A percentile compares a stretch with the other conserved stretches of the same genome.
phyloP scores from a whole-genome alignment of 2,888 invertebrate species.

The Strigamia transsilvanica region DNA sequence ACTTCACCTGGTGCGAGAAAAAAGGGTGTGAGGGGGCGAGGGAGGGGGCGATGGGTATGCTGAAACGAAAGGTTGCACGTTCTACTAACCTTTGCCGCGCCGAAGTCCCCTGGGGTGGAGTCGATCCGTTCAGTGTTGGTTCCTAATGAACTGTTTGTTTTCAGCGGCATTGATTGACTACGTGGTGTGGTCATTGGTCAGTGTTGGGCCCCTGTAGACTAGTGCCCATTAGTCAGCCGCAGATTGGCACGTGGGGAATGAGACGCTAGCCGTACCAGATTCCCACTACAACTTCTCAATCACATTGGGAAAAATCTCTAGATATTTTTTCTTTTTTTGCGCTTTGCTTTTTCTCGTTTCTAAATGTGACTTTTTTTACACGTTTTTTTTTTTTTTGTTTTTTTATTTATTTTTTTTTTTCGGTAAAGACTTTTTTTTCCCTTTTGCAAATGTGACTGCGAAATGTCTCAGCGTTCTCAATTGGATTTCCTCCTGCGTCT shows the following conservation, averaged over 20 bases:
- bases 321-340: background rate
- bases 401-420: background rate
- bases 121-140: slow-evolving; percentile 51
- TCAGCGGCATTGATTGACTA: slow-evolving; percentile 54
- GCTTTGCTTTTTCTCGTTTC: slow-evolving; percentile 34
- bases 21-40: slow-evolving; percentile 2
- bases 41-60: background rate
- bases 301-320: slow-evolving; percentile 39
- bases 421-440: slow-evolving; percentile 3
- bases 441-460: slow-evolving; percentile 44
- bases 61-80: slow-evolving; percentile 4
- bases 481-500: slow-evolving; percentile 48
- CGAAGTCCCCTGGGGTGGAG: slow-evolving; percentile 50
- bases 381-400: background rate
- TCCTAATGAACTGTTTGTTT: slow-evolving; percentile 54
- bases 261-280: slow-evolving; percentile 42
- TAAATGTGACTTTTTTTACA: slow-evolving; percentile 45
- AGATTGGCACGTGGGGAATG: slow-evolving; percentile 41
- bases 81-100: slow-evolving; percentile 46
- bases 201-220: slow-evolving; percentile 43
- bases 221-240: slow-evolving; percentile 45
- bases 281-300: slow-evolving; percentile 50
- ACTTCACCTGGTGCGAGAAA: background rate
- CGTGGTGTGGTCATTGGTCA: slow-evolving; percentile 50
- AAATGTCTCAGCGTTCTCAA: slow-evolving; percentile 48